Evolutionary conservation across 2,888 invertebrate genomes (phyloP), one percentile per base, ranked within the genome.

Genomic region (Hirtodrosophila confusa): DNA sequence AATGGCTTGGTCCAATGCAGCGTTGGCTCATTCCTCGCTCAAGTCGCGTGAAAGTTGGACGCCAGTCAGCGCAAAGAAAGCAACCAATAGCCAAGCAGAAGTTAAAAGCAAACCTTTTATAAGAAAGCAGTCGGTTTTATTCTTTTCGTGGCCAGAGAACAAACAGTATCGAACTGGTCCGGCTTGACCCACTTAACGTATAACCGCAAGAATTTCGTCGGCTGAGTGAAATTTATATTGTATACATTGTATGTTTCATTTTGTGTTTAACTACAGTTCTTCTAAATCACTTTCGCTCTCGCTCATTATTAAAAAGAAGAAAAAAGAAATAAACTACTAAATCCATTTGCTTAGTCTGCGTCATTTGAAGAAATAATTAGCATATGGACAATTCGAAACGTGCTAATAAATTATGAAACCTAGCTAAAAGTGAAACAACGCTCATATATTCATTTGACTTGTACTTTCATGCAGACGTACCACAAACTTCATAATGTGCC

Each of bases 41-140:
- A 88, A 89, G 90, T 88, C 90, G 90, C 91, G 90, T 89, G 91
- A 91, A 91, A 91, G 91, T 91, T 89, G 89, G 79, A 78, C 89
- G 77, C 39, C 64, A 73, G 66, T 80, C 78, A 64, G 65, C 69
- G 60, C 67, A 72, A 85, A 82, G 71, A 80, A 83, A 86, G 83
- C 86, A 60, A 55, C 12, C 57, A 69, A 62, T n/a, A 36, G 33
- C 33, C 40, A 12, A 23, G 24, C 53, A 53, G 11, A 50, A 69
- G 53, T 31, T 40, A 51, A 53, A 50, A 40, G 50, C 49, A 64
- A 55, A 61, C 53, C 54, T 48, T 54, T 66, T 33, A 48, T n/a
- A 63, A 72, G 58, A 67, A 58, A 71, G 58, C 57, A 62, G 33
- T 56, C 65, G 56, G 43, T 53, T 69, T 58, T 48, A 65, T 69